Percentiles rank a stretch among this genome's conserved stretches.
Conservation (phyloP, 1,140 invertebrate genomes). For the Zaprionus vittiger region DNA sequence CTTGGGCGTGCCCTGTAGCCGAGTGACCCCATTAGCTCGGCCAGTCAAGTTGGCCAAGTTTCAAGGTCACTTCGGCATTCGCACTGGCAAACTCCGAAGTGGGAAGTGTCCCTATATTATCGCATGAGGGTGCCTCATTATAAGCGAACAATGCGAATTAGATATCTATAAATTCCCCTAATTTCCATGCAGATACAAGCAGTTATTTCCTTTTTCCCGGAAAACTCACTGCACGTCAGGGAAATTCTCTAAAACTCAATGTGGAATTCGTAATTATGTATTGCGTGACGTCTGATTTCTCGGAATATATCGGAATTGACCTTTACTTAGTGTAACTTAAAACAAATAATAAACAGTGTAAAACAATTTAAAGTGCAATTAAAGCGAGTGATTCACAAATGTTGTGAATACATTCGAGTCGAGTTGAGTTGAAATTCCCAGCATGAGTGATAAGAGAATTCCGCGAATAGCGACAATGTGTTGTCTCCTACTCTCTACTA, state of each 20-base stretch:
- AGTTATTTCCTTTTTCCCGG: conserved; percentile 39
- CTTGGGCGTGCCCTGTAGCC: conserved; percentile 54
- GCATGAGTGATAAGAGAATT: conserved; percentile 46
- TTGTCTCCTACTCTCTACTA: conserved; percentile 4
- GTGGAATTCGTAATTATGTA: conserved; percentile 7
- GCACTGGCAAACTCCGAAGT: not conserved
- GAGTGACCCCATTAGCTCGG: conserved; percentile 60
- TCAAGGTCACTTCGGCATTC: conserved; percentile 55
- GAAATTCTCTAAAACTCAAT: not conserved
- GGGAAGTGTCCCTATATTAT: not conserved
- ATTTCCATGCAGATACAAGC: conserved; percentile 18
- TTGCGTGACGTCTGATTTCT: conserved; percentile 50
- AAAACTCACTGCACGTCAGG: conserved; percentile 1
- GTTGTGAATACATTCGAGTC: not conserved
- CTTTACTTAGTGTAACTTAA: conserved; percentile 1
- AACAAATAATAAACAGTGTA: not conserved
- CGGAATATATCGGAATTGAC: conserved; percentile 29
- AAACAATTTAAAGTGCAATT: conserved; percentile 33
- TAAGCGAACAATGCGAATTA: not conserved
- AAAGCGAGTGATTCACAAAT: conserved; percentile 37
- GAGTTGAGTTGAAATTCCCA: conserved; percentile 9
- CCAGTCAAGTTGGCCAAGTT: conserved; percentile 22
- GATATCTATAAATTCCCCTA: not conserved
- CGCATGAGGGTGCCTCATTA: not conserved
- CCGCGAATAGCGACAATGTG: conserved; percentile 7